Conservation (phyloP, 2,113 vertebrate species). For the Myanophis thanlyinensis region DNA sequence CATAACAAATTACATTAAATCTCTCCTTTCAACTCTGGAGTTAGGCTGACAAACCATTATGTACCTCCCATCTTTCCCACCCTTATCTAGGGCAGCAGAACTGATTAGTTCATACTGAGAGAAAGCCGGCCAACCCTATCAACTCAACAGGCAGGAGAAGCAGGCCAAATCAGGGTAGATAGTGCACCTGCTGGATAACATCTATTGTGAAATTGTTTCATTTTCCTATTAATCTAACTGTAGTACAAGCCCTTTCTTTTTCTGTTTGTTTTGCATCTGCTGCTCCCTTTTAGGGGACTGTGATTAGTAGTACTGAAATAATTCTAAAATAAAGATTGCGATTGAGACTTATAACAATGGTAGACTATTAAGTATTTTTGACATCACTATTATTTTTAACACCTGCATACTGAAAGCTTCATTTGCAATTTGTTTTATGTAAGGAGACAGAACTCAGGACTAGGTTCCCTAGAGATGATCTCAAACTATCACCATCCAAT, state of each 20-base stretch:
- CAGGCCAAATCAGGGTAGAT: neutral
- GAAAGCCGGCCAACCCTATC: neutral
- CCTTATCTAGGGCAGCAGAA: neutral
- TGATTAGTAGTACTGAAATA: neutral
- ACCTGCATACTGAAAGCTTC: constrained; percentile 47
- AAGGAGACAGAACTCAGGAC: neutral
- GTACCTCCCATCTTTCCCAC: neutral
- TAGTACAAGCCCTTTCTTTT: neutral
- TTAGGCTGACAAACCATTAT: neutral
- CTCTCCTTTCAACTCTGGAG: neutral
- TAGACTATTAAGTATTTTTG: neutral
- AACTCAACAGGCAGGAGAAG: neutral
- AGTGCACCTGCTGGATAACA: neutral
- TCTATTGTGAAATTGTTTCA: neutral
- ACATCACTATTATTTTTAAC: neutral
- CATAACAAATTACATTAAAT: neutral
- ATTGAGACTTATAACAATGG: neutral
- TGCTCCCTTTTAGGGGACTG: neutral
- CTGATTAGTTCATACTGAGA: neutral
- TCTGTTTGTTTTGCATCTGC: neutral
- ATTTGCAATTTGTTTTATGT: constrained; percentile 52
- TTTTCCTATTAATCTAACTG: neutral
- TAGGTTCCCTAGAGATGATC: neutral
- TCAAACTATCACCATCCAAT: neutral
- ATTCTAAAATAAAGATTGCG: neutral